phyloP scores from a whole-genome alignment of 1,140 invertebrate species.

The Sitobion miscanthi region DNA sequence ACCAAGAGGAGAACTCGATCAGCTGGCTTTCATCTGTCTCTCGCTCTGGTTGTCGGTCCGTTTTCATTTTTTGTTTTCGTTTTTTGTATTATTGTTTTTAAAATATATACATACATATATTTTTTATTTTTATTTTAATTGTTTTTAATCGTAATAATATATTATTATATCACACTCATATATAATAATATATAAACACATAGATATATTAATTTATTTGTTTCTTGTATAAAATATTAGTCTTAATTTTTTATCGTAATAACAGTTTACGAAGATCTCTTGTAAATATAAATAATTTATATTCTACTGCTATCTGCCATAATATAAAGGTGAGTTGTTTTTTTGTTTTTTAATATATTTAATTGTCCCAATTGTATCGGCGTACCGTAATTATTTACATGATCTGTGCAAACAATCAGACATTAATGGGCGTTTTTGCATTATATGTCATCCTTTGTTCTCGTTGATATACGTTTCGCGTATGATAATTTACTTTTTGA shows the following conservation, averaged over 20 bases:
- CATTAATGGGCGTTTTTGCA: slow-evolving; percentile 24
- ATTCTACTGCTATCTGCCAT: background rate
- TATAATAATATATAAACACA: background rate
- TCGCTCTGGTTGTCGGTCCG: slow-evolving; percentile 53
- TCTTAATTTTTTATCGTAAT: slow-evolving; percentile 12
- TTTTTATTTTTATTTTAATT: slow-evolving; percentile 20
- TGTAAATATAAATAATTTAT: slow-evolving; percentile 1
- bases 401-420: too few relatives aligned
- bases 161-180: background rate
- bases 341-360: background rate
- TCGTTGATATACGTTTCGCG: background rate
- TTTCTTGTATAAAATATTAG: slow-evolving; percentile 26
- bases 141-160: slow-evolving; percentile 14
- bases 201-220: slow-evolving; percentile 1
- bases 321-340: slow-evolving; percentile 27
- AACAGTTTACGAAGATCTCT: slow-evolving; percentile 49
- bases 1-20: slow-evolving; percentile 44
- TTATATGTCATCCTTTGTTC: slow-evolving; percentile 1
- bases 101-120: slow-evolving; percentile 37
- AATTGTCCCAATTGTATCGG: background rate
- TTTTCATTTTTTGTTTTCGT: slow-evolving; percentile 52
- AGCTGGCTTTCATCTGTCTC: slow-evolving; percentile 56
- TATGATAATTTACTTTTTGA: background rate
- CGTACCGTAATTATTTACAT: background rate
- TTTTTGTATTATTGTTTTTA: slow-evolving; percentile 53